phyloP scores from a whole-genome alignment of 2,113 vertebrate genomes.

The Oreochromis aureus region DNA sequence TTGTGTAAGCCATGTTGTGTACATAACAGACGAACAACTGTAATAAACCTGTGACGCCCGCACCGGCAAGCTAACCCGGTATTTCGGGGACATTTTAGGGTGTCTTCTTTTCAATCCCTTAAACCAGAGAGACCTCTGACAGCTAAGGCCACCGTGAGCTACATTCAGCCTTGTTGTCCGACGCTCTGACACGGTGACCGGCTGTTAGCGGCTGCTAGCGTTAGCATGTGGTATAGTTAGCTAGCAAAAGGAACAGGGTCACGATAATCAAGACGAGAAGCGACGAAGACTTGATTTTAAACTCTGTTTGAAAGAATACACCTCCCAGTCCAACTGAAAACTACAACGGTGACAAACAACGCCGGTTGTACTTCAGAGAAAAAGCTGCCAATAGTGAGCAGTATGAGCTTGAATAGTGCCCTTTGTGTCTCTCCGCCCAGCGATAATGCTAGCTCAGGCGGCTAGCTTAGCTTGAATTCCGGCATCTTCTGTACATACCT shows the following conservation, averaged over 20 bases:
- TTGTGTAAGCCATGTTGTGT: neutral
- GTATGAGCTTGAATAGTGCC: conserved; percentile 13
- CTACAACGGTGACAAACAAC: neutral
- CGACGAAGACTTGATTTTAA: accelerated
- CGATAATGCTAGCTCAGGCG: conserved; percentile 4
- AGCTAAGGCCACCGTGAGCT: neutral
- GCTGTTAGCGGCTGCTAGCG: conserved; percentile 17
- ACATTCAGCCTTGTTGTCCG: neutral
- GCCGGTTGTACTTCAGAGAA: neutral
- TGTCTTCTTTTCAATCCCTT: neutral
- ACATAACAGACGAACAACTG: neutral
- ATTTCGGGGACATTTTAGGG: neutral
- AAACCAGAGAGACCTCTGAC: neutral
- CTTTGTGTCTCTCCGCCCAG: conserved; percentile 52
- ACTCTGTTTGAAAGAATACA: neutral
- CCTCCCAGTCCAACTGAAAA: accelerated
- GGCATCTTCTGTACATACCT: conserved; percentile 68
- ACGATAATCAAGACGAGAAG: neutral
- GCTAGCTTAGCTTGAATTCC: conserved; percentile 10
- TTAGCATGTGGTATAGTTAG: neutral
- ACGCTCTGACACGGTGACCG: conserved; percentile 34
- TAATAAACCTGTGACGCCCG: neutral
- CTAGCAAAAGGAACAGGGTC: neutral
- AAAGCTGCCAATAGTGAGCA: neutral
- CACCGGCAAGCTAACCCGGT: neutral